Evolutionary conservation across 2,888 invertebrate species (phyloP), one percentile per base, ranked within the genome.

Genomic region (Allygus modestus): DNA sequence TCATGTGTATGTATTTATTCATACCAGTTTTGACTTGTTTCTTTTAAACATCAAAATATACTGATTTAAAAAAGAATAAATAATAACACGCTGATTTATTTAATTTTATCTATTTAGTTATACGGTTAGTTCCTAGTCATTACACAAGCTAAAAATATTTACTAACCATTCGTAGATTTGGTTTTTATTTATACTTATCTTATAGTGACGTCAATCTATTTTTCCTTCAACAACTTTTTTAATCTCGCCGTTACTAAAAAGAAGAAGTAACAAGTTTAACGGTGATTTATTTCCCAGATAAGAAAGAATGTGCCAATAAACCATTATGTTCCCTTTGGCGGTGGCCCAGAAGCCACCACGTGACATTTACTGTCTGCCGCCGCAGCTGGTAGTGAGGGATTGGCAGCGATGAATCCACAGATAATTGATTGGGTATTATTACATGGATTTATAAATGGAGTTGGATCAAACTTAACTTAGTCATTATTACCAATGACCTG

Each of bases 261-360:
- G 15, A 15, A 2, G 2, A 2, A 0, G 28, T 28, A 65, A 65
- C 28, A 65, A 65, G 28, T 28, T 28, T 65, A 31, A 15, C 4
- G 31, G 65, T 65, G 65, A 65, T 65, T 28, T 28, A 65, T 31
- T 65, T 28, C 17, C 65, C 0, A 28, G 65, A 65, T 31, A 31
- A 65, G 65, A 65, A 65, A 65, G 65, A 65, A 65, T 65, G 65
- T 28, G 65, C 65, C 65, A 65, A 65, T 65, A 65, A 65, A 65
- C 28, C 31, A 65, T 65, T 65, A 65, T 65, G 65, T 31, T 65
- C 65, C 31, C 65, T 65, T 31, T 65, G 65, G 65, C 65, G 28
- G 7, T 15, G 31, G 15, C 65, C 31, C 65, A 65, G 28, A 65
- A 65, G 17, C 65, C 31, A 11, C 23, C 17, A n/a, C 17, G 58